Conservation (phyloP, 2,888 invertebrate genomes). For the Hydropsyche betteni region DNA sequence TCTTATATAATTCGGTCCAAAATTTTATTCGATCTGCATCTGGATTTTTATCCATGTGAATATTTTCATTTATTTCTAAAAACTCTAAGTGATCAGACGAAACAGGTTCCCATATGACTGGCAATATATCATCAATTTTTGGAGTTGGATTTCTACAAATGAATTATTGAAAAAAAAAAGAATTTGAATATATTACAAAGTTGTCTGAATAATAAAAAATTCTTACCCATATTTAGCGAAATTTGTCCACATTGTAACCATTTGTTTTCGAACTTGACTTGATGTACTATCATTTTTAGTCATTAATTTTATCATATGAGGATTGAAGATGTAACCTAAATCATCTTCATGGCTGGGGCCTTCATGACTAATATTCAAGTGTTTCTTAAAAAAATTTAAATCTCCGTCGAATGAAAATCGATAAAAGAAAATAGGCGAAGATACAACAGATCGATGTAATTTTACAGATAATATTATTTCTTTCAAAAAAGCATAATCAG, state of each 20-base stretch:
- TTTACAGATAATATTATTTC: conserved; percentile 58
- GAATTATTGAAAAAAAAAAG: conserved; percentile 2
- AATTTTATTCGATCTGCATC: conserved; percentile 43
- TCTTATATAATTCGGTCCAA: conserved; percentile 44
- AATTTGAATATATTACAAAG: neutral
- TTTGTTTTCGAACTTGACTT: conserved; percentile 49
- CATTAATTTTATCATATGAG: conserved; percentile 5
- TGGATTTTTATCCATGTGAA: conserved; percentile 42
- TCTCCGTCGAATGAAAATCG: conserved; percentile 68
- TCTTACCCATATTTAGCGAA: conserved; percentile 51
- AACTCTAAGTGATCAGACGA: conserved; percentile 50
- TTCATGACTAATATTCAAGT: conserved; percentile 58
- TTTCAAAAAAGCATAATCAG: conserved; percentile 63
- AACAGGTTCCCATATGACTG: conserved; percentile 56
- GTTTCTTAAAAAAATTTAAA: conserved; percentile 64
- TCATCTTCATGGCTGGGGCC: conserved; percentile 73
- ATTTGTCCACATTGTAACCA: conserved; percentile 53
- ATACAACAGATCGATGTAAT: conserved; percentile 57
- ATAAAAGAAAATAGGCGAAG: conserved; percentile 66
- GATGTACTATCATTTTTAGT: conserved; percentile 34
- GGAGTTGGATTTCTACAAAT: conserved; percentile 58
- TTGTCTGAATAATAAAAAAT: conserved; percentile 2
- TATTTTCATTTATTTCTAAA: conserved; percentile 41
- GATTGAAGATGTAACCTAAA: conserved; percentile 66
- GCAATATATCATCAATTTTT: conserved; percentile 54